A percentile compares a stretch with the other conserved stretches of the same genome.
These are phyloP conservation scores for Cyanocitta stelleri DNA, from an alignment of 2,113 vertebrate genomes.

Conservation along the genomic window DNA sequence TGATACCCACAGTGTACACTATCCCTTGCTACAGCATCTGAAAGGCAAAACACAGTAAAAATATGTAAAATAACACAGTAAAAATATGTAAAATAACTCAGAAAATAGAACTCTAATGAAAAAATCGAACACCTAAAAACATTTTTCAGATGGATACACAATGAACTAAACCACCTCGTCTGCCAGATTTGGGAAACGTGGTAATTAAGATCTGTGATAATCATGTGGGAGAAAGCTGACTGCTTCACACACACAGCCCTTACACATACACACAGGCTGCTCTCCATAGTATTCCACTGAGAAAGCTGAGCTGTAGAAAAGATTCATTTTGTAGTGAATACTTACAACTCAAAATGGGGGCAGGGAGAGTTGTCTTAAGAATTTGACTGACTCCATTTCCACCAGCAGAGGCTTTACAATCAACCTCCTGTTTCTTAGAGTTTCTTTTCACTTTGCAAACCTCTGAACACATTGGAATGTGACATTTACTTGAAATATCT, in stretches of 20 bases:
- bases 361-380: neutral
- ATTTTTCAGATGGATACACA: neutral
- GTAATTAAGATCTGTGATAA: neutral
- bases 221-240: neutral
- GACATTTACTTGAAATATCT: neutral
- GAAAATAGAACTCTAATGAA: neutral
- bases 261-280: neutral
- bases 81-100: neutral
- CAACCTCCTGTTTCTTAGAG: neutral
- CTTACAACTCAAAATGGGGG: neutral
- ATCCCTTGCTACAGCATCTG: neutral
- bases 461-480: neutral
- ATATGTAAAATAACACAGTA: neutral
- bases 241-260: neutral
- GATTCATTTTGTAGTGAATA: neutral
- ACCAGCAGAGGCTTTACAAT: neutral
- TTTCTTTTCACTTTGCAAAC: neutral
- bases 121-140: neutral
- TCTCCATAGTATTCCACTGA: neutral
- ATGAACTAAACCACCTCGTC: neutral
- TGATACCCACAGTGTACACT: neutral
- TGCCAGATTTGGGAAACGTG: neutral
- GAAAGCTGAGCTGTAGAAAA: neutral
- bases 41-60: neutral
- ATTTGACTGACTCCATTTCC: neutral